These are phyloP conservation scores for Drosophila macrothrix DNA, from an alignment of 2,888 invertebrate genomes.

Conservation along the genomic window DNA sequence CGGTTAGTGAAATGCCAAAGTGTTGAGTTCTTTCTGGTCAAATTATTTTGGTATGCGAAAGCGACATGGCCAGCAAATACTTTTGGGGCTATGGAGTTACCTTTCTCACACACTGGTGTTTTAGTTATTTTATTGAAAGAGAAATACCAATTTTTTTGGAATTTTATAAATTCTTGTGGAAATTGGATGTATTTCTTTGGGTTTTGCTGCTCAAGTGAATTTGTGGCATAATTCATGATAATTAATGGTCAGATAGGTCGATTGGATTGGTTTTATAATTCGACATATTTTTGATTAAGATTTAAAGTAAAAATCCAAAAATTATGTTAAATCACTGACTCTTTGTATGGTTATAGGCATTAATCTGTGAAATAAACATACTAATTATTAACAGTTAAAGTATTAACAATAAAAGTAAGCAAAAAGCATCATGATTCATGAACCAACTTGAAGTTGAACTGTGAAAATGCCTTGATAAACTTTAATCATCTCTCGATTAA, in stretches of 20 bases:
- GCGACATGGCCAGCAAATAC: slow-evolving; percentile 53
- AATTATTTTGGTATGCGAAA: slow-evolving; percentile 57
- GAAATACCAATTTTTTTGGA: slow-evolving; percentile 48
- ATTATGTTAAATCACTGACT: not conserved
- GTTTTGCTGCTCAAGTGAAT: not conserved
- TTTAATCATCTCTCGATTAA: not conserved
- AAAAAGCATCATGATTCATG: not conserved
- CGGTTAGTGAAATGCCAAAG: slow-evolving; percentile 54
- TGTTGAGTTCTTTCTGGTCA: slow-evolving; percentile 42
- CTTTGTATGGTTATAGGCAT: not conserved
- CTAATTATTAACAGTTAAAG: not conserved
- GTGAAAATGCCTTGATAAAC: not conserved
- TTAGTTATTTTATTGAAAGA: slow-evolving; percentile 31
- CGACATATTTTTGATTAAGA: not conserved
- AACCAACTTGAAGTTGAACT: not conserved
- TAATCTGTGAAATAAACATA: not conserved
- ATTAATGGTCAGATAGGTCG: not conserved
- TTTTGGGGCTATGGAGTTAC: slow-evolving; percentile 24
- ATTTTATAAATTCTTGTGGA: slow-evolving; percentile 8
- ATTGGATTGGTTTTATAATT: too few species aligned
- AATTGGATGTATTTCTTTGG: not conserved
- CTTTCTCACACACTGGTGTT: slow-evolving; percentile 27
- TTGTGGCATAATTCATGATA: not conserved
- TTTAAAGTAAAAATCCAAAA: not conserved
- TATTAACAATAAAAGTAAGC: not conserved